Conservation (phyloP, 2,113 vertebrate genomes). For the Oryzias melastigma region DNA sequence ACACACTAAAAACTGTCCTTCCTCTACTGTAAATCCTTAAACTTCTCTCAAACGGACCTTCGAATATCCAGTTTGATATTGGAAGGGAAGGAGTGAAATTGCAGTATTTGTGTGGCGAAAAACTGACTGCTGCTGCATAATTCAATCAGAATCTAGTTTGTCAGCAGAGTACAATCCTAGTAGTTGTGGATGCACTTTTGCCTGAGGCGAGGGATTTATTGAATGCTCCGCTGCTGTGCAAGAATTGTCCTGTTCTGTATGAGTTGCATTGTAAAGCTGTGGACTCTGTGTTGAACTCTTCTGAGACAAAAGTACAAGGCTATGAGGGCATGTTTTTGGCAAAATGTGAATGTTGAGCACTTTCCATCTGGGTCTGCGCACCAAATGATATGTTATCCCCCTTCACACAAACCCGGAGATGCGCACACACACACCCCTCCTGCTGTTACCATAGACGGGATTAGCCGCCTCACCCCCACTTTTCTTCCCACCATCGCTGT, state of each 20-base stretch:
- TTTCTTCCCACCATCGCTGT: constrained; percentile 28
- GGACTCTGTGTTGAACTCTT: constrained; percentile 22
- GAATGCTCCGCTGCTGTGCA: not conserved
- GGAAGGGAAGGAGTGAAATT: not conserved
- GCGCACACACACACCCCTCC: constrained; percentile 24
- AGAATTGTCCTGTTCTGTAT: constrained; percentile 23
- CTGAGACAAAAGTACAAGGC: constrained; percentile 22
- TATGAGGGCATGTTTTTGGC: constrained; percentile 39
- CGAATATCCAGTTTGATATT: too few species aligned
- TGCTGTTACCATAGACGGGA: constrained; percentile 41
- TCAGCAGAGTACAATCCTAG: not conserved
- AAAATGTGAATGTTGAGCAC: constrained; percentile 40
- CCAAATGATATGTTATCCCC: constrained; percentile 23
- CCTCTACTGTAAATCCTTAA: not conserved
- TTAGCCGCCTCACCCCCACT: constrained; percentile 43
- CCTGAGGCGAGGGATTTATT: not conserved
- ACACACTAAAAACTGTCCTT: not conserved
- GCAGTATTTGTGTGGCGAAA: not conserved
- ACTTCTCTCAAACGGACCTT: not conserved
- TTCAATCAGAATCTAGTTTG: not conserved
- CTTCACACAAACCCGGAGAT: constrained; percentile 16
- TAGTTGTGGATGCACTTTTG: not conserved
- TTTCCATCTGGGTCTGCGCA: constrained; percentile 21
- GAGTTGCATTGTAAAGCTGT: constrained; percentile 13
- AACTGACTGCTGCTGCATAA: constrained; percentile 1